Conservation (phyloP, 2,797 vertebrate genomes). For the Triplophysa yarkandensis region DNA sequence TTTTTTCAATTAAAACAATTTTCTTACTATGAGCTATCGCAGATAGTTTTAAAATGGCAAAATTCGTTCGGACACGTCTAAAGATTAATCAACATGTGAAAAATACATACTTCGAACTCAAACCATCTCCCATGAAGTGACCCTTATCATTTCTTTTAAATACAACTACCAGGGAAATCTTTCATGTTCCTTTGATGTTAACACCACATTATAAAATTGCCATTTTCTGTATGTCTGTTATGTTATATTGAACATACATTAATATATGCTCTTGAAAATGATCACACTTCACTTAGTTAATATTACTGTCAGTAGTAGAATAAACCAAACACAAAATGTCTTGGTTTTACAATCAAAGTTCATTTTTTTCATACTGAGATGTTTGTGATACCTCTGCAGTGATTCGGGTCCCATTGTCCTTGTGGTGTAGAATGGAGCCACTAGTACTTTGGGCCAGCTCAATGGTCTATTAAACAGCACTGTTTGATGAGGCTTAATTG, state of each 20-base stretch:
- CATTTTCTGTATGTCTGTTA: not conserved
- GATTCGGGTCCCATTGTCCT: slow-evolving; percentile 3
- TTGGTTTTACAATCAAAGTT: slow-evolving; percentile 2
- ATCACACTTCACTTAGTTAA: slow-evolving; percentile 3
- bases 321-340: not conserved
- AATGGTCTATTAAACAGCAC: slow-evolving; percentile 37
- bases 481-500: slow-evolving; percentile 50
- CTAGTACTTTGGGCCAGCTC: slow-evolving; percentile 17
- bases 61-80: too few species aligned
- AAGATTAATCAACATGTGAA: not conserved
- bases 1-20: too few species aligned
- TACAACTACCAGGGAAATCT: not conserved
- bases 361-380: not conserved
- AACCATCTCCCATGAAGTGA: not conserved
- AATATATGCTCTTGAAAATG: not conserved
- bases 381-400: slow-evolving; percentile 16
- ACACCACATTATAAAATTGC: not conserved
- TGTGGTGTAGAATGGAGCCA: slow-evolving; percentile 22
- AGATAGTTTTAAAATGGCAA: too few species aligned
- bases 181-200: not conserved
- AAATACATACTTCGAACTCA: not conserved
- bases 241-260: not conserved
- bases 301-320: not conserved
- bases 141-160: not conserved
- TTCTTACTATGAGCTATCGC: too few species aligned